Percentiles rank a stretch among this genome's conserved stretches.
Evolutionary conservation across 2,888 invertebrate species (phyloP).

Genomic region (Drosophila histrio): DNA sequence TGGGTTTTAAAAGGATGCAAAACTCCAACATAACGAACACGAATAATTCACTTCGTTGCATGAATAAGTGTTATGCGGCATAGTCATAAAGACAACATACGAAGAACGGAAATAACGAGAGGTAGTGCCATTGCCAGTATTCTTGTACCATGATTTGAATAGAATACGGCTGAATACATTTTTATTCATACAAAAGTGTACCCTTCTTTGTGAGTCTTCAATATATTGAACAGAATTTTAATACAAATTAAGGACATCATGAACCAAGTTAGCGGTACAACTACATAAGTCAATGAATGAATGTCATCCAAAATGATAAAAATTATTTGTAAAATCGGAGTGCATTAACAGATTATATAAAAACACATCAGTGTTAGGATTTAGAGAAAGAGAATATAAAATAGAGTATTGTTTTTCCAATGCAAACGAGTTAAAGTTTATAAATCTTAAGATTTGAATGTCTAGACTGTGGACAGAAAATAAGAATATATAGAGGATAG

Average conservation of each 20-base stretch:
- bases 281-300: constrained; percentile 19
- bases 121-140: constrained; percentile 2
- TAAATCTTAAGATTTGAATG: too few relatives aligned
- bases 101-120: neutral
- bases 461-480: too few relatives aligned
- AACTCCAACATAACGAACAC: constrained; percentile 67
- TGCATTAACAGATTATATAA: constrained; percentile 51
- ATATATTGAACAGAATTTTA: constrained; percentile 54
- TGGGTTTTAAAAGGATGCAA: constrained; percentile 14
- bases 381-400: constrained; percentile 39
- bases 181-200: constrained; percentile 53
- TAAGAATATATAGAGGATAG: too few relatives aligned
- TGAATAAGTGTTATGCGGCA: constrained; percentile 56
- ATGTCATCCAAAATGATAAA: constrained; percentile 43
- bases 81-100: constrained; percentile 61
- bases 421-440: too few relatives aligned
- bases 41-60: constrained; percentile 69
- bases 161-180: constrained; percentile 73
- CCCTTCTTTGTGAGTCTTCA: constrained; percentile 17
- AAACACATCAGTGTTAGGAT: constrained; percentile 9
- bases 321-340: constrained; percentile 66
- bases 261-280: constrained; percentile 8
- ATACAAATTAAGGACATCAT: constrained; percentile 35
- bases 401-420: constrained; percentile 54
- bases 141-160: constrained; percentile 37